Conservation (phyloP, 1,140 invertebrate genomes). For the Linepithema humile region DNA sequence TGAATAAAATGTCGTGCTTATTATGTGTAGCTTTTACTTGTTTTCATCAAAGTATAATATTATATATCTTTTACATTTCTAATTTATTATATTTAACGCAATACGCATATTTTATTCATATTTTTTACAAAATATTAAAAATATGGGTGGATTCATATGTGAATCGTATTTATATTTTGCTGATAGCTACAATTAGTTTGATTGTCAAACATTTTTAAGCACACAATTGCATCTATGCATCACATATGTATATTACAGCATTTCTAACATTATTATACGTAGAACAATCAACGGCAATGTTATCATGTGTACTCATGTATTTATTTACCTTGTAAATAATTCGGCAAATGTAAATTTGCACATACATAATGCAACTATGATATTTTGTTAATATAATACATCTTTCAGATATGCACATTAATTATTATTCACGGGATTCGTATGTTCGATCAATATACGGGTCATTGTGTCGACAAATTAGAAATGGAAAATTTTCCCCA, state of each 20-base stretch:
- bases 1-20: neutral
- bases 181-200: neutral
- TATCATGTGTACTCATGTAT: neutral
- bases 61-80: constrained; percentile 17
- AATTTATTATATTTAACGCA: neutral
- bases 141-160: neutral
- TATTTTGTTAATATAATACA: neutral
- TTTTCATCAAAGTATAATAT: constrained; percentile 22
- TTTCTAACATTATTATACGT: neutral
- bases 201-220: neutral
- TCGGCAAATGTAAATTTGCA: too few relatives aligned
- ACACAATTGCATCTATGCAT: neutral
- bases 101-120: neutral
- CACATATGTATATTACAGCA: neutral
- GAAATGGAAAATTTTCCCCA: too few relatives aligned
- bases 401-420: neutral
- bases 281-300: neutral
- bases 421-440: constrained; percentile 5
- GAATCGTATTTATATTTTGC: neutral
- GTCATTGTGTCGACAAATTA: too few relatives aligned
- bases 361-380: neutral
- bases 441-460: neutral
- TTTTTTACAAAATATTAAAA: neutral
- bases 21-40: constrained; percentile 7
- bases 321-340: neutral